phyloP scores from a whole-genome alignment of 1,140 invertebrate species.

The Aphelenchoides avenae region DNA sequence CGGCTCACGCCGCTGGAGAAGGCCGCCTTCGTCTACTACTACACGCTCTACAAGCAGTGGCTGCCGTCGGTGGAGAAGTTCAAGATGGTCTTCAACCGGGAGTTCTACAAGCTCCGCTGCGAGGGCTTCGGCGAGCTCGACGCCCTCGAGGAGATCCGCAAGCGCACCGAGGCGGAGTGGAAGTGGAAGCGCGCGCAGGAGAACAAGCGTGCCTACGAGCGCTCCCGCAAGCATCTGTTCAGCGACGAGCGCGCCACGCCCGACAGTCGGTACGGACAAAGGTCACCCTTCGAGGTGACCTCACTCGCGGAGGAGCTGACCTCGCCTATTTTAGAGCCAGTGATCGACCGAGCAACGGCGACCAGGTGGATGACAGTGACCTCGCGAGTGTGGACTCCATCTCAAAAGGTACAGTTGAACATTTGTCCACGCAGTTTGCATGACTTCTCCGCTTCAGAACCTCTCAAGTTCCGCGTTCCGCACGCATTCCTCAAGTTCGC shows the following conservation, averaged over 20 bases:
- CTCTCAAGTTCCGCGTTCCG: constrained; percentile 37
- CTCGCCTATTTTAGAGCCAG: constrained; percentile 32
- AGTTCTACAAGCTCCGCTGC: constrained; percentile 36
- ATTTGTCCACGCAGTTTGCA: not conserved
- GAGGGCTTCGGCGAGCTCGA: constrained; percentile 29
- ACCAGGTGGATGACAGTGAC: constrained; percentile 35
- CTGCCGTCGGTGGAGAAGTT: constrained; percentile 22
- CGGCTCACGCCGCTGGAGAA: constrained; percentile 30
- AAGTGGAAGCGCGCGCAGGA: constrained; percentile 13
- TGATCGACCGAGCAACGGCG: constrained; percentile 35
- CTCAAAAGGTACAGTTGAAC: constrained; percentile 23
- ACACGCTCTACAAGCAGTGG: constrained; percentile 36
- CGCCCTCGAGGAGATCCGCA: constrained; percentile 41
- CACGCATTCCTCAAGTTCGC: constrained; percentile 32
- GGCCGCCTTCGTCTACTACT: constrained; percentile 43
- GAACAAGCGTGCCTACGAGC: constrained; percentile 30
- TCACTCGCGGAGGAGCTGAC: not conserved
- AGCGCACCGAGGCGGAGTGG: constrained; percentile 35
- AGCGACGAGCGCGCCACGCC: constrained; percentile 45
- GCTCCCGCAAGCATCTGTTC: constrained; percentile 36
- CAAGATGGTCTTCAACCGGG: constrained; percentile 40
- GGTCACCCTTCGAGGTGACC: constrained; percentile 3
- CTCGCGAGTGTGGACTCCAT: constrained; percentile 33
- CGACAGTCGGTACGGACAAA: constrained; percentile 29
- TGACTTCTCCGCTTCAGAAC: constrained; percentile 29